Base-by-base conservation (phyloP, 2,797 vertebrate genomes). In the Menidia menidia region DNA sequence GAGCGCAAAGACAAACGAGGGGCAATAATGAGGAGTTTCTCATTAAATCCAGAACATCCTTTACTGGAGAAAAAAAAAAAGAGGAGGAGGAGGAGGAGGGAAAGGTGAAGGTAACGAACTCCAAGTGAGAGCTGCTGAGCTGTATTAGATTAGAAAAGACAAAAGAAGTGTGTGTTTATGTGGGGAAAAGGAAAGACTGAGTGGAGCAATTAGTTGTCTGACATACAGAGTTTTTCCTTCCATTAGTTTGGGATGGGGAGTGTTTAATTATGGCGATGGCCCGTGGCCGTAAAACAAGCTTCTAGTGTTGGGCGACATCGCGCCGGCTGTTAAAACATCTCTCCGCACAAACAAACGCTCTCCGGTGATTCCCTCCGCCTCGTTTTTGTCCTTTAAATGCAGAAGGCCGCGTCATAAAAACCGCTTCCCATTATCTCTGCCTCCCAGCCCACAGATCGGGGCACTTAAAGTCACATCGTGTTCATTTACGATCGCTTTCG, bases 151-250 rank as follows among this genome's bases (percentile, higher is more conserved):
- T 78, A 75, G 55, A 55, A 65, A 73, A 86, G 76, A 77, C 68
- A 78, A 71, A 86, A 65, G 78, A 31, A 64, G 57, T 58, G 83
- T 56, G 75, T 55, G 59, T 19, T 48, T 39, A 39, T 39, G 68
- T 33, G 48, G 30, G 30, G 52, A 14, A 39, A 57, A 43, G 48
- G 64, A 68, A 74, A 86, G 82, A 85, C 77, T 14, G 83, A 82
- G 88, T 87, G 84, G 57, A 76, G 85, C 73, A 87, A 89, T 91
- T 86, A 82, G 80, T 50, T 60, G 71, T 43, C 18, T 81, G 88
- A 88, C 84, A 86, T n/a, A 53, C 60, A 4, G 77, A 71, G 71
- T 68, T 77, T 78, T 83, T 84, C 58, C 84, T 77, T 70, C 78
- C 83, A 86, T 90, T 85, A 87, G 86, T 82, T 68, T 65, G 67